These are phyloP conservation scores for Hybos culiciformis DNA, from an alignment of 2,888 invertebrate genomes.

Conservation along the genomic window DNA sequence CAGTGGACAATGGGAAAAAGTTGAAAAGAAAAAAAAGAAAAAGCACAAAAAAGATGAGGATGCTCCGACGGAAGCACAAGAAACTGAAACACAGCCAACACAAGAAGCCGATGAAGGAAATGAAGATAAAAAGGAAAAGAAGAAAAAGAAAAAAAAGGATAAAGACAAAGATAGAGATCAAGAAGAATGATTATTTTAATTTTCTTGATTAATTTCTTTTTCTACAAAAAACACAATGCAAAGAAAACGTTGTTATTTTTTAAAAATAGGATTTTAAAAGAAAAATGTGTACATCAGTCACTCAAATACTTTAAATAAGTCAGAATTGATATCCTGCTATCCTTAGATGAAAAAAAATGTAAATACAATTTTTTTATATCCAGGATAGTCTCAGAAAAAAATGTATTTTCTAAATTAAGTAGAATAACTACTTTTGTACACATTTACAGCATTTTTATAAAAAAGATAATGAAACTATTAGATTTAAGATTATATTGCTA, in stretches of 20 bases:
- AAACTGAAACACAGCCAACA: slow-evolving; percentile 21
- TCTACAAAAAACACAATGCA: background rate
- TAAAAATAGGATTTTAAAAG: background rate
- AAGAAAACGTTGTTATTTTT: background rate
- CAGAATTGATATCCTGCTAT: background rate
- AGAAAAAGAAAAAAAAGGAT: slow-evolving; percentile 66
- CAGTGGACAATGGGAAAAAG: slow-evolving; percentile 29
- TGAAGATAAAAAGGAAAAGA: slow-evolving; percentile 48
- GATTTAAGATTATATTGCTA: too few species aligned
- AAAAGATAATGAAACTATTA: too few species aligned
- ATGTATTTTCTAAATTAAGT: too few species aligned
- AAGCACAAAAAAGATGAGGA: slow-evolving; percentile 46
- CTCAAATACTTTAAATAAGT: background rate
- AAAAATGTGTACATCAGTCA: background rate
- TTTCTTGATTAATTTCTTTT: background rate
- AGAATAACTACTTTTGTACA: too few species aligned
- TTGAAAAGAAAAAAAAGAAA: slow-evolving; percentile 51
- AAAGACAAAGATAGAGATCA: slow-evolving; percentile 44
- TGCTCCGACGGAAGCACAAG: slow-evolving; percentile 26
- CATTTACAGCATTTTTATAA: too few species aligned
- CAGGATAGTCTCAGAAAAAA: too few species aligned
- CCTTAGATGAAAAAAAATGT: background rate
- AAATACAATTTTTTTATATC: background rate
- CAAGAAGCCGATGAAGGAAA: slow-evolving; percentile 27
- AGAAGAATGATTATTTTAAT: slow-evolving; percentile 14